phyloP scores from a whole-genome alignment of 2,888 invertebrate genomes.

The Agonopterix arenella region DNA sequence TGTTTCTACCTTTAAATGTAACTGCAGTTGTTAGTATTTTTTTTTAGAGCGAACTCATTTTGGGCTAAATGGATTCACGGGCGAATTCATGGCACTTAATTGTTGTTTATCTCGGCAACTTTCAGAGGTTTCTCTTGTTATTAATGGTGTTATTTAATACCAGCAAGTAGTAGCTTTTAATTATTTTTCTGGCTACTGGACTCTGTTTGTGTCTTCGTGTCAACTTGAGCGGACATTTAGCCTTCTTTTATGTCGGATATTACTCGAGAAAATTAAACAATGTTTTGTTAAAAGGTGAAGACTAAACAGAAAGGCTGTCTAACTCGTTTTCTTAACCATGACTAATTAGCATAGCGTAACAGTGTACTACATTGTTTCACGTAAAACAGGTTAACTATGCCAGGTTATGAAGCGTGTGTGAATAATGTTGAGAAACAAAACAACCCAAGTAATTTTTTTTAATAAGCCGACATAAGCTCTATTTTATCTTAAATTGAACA shows the following conservation, averaged over 20 bases:
- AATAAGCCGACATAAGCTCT: too few species aligned
- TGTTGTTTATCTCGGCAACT: slow-evolving; percentile 62
- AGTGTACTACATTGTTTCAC: too few species aligned
- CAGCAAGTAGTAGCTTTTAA: slow-evolving; percentile 59
- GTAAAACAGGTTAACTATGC: too few species aligned
- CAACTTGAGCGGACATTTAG: slow-evolving; percentile 42
- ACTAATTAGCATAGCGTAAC: too few species aligned
- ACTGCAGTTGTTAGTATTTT: not conserved
- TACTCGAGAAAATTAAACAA: not conserved
- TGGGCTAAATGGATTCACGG: slow-evolving; percentile 31
- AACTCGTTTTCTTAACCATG: too few species aligned
- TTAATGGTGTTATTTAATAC: slow-evolving; percentile 67
- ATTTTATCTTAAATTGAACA: too few species aligned
- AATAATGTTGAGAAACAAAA: too few species aligned
- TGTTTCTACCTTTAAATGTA: too few species aligned
- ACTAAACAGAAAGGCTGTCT: too few species aligned
- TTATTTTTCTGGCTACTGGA: slow-evolving; percentile 51
- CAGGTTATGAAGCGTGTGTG: too few species aligned
- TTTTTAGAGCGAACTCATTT: slow-evolving; percentile 18
- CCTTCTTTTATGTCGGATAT: slow-evolving; percentile 13
- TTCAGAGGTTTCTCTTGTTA: slow-evolving; percentile 54
- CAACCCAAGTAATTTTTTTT: too few species aligned
- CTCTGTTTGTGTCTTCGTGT: slow-evolving; percentile 42
- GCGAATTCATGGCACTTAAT: slow-evolving; percentile 43
- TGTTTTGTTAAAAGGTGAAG: too few species aligned